Percentiles rank a stretch among this genome's conserved stretches.
phyloP scores from a whole-genome alignment of 2,113 vertebrate genomes.

The Passer montanus region DNA sequence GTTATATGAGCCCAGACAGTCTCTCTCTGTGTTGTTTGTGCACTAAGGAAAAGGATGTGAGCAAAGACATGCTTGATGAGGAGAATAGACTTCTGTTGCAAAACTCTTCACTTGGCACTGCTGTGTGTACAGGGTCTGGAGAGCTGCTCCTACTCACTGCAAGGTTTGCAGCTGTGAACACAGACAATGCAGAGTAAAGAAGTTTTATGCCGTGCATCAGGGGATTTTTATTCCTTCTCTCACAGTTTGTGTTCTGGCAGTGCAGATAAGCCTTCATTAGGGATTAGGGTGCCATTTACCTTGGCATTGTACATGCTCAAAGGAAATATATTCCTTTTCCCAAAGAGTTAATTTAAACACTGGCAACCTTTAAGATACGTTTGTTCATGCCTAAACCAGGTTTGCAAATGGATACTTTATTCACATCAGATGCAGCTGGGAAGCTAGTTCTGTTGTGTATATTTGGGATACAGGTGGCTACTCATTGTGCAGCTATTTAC shows the following conservation, averaged over 20 bases:
- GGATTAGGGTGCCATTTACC: slow-evolving; percentile 51
- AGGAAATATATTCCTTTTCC: slow-evolving; percentile 41
- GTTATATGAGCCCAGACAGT: background rate
- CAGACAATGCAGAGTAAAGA: slow-evolving; percentile 16
- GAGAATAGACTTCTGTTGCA: background rate
- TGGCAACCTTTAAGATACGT: slow-evolving; percentile 15
- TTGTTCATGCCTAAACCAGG: slow-evolving; percentile 8
- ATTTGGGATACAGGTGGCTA: background rate
- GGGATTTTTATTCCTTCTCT: background rate
- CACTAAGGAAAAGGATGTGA: background rate
- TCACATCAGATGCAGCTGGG: background rate
- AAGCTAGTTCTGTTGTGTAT: background rate
- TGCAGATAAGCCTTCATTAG: slow-evolving; percentile 26
- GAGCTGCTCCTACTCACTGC: background rate
- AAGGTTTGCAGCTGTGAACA: slow-evolving; percentile 18
- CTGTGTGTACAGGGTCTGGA: background rate
- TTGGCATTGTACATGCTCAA: background rate
- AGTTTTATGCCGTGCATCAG: background rate
- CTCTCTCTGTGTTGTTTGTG: background rate
- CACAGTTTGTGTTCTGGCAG: background rate
- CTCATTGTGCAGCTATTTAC: background rate
- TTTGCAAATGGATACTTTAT: slow-evolving; percentile 34
- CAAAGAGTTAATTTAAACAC: slow-evolving; percentile 60
- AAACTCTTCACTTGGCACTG: background rate
- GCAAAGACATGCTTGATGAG: background rate